Evolutionary conservation across 2,797 vertebrate genomes (phyloP), one percentile per base, ranked within the genome.

Genomic region (Esox masquinongy): DNA sequence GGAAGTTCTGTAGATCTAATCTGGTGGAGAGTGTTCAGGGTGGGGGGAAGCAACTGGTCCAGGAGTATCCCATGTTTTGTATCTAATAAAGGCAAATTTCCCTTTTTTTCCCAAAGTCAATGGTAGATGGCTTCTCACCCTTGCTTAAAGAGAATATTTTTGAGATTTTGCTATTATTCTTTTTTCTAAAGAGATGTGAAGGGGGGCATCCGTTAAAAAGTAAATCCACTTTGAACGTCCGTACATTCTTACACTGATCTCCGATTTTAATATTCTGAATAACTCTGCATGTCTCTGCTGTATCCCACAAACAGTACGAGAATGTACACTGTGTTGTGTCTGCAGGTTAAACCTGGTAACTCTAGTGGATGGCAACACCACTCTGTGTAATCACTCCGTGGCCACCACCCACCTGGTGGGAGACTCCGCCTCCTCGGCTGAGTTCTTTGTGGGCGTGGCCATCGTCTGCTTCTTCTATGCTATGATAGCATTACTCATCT

Each of bases 361-460:
- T 0, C 89, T 94, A 24, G 16, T 94, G 1, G 68, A 86, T 17
- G 82, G 70, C 39, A 94, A 94, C 85, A 5, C 39, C 63, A 90
- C 81, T 1, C 16, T 94, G 2, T 95, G 94, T 47, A 94, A 94
- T 82, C 89, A 50, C 51, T 82, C 88, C 0, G 86, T 91, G 36
- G 2, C 83, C 0, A 76, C 83, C 0, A 93, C 92, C 0, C 90
- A 95, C 86, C 90, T 99, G 84, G 74, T 96, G 49, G 97, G 97
- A 3, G 96, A 99, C 84, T 95, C 96, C 0, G 92, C 97, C 0
- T 97, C 97, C 22, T 93, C 96, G 0, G 94, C 95, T 0, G 95
- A 99, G 90, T 99, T 99, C 84, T 99, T 98, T 0, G 97, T 99
- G 76, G 96, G 95, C 64, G 88, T 98, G 50, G 96, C 93, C 36